phyloP scores from a whole-genome alignment of 2,888 invertebrate species.

The Hirtodrosophila histrioides region DNA sequence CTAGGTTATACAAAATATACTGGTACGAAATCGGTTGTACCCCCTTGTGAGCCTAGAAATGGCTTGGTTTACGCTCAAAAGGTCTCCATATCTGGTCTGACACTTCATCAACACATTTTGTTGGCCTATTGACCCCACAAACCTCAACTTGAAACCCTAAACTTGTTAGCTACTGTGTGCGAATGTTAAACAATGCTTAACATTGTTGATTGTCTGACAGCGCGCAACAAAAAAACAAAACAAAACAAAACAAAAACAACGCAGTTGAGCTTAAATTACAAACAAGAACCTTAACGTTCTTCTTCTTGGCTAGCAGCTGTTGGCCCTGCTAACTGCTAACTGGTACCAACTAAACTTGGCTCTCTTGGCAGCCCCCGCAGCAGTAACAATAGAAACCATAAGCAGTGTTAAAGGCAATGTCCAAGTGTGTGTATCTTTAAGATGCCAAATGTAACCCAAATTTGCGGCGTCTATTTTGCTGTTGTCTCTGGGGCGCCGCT shows the following conservation, averaged over 20 bases:
- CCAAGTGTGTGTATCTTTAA: constrained; percentile 38
- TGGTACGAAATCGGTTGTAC: too few relatives aligned
- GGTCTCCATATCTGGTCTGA: constrained; percentile 32
- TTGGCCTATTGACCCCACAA: constrained; percentile 45
- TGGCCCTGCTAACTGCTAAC: background rate
- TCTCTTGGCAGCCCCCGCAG: constrained; percentile 1
- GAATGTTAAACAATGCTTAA: constrained; percentile 50
- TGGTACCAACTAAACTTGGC: background rate
- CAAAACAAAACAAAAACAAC: background rate
- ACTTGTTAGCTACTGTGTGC: constrained; percentile 71
- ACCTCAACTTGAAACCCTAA: constrained; percentile 57
- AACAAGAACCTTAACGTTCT: constrained; percentile 14
- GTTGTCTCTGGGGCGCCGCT: constrained; percentile 34
- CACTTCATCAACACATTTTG: constrained; percentile 30
- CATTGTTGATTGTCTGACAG: constrained; percentile 35
- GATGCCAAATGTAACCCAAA: constrained; percentile 67
- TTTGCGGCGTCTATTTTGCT: constrained; percentile 42
- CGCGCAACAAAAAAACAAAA: background rate
- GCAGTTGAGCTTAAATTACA: constrained; percentile 13
- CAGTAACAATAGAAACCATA: background rate
- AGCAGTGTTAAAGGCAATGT: constrained; percentile 18
- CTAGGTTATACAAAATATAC: too few relatives aligned
- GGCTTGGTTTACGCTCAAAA: constrained; percentile 7
- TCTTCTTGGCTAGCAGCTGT: constrained; percentile 13
- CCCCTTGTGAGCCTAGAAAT: too few relatives aligned